A percentile compares a stretch with the other conserved stretches of the same genome.
phyloP scores from a whole-genome alignment of 2,113 vertebrate genomes.

The Sander lucioperca region DNA sequence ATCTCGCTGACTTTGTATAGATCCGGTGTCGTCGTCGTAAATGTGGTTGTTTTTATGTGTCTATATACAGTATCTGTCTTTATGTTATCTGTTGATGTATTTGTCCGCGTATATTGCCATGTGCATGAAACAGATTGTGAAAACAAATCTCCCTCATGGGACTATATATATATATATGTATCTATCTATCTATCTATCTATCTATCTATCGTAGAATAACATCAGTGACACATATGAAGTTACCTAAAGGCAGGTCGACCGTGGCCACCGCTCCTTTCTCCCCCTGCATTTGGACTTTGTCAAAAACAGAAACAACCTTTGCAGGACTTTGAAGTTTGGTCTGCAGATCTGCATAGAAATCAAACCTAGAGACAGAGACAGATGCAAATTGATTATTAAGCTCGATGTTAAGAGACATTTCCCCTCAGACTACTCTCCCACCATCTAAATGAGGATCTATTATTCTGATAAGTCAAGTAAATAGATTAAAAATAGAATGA shows the following conservation, averaged over 20 bases:
- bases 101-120: no score
- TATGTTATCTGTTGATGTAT: no score
- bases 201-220: no score
- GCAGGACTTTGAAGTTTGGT: conserved; percentile 71
- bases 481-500: neutral
- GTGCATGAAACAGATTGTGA: no score
- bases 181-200: no score
- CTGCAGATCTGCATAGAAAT: conserved; percentile 75
- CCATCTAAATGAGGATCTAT: no score
- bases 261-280: conserved; percentile 77
- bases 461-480: neutral
- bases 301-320: conserved; percentile 77
- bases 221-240: neutral
- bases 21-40: no score
- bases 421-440: neutral
- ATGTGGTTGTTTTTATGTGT: no score
- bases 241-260: conserved; percentile 79
- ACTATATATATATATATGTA: no score
- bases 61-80: no score
- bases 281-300: conserved; percentile 82
- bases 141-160: no score
- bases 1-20: no score
- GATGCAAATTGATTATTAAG: neutral
- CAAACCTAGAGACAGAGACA: conserved; percentile 76
- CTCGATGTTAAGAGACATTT: neutral